Evolutionary conservation across 2,113 vertebrate species (phyloP).

Genomic region (Bufo bufo): DNA sequence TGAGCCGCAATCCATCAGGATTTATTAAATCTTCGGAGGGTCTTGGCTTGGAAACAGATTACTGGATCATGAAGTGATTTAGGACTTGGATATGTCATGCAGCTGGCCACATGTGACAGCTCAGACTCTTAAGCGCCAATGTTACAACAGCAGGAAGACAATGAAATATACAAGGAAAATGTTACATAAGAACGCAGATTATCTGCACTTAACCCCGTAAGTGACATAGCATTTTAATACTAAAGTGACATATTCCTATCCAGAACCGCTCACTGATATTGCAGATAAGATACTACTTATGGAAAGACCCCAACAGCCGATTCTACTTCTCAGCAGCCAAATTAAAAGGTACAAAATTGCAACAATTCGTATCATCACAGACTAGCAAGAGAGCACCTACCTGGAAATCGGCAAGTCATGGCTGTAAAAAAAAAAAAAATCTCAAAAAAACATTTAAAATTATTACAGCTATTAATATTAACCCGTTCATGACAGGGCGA

Average conservation of each 20-base stretch:
- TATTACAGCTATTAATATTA: no score
- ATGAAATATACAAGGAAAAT: background rate
- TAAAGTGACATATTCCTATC: background rate
- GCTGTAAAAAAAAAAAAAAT: no score
- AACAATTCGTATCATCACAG: no score
- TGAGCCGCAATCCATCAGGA: slow-evolving; percentile 27
- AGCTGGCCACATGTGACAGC: slow-evolving; percentile 40
- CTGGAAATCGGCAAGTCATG: no score
- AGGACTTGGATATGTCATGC: slow-evolving; percentile 12
- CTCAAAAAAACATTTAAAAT: no score
- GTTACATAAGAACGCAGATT: slow-evolving; percentile 8
- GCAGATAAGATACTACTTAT: no score
- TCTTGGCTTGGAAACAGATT: slow-evolving; percentile 41
- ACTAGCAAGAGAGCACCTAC: no score
- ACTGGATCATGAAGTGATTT: slow-evolving; percentile 54
- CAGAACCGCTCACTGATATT: no score
- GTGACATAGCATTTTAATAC: background rate
- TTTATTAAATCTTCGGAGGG: slow-evolving; percentile 47
- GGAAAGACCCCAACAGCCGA: no score
- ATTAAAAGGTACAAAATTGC: no score
- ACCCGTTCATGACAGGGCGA: no score
- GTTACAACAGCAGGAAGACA: slow-evolving; percentile 23
- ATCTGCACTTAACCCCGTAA: slow-evolving; percentile 6
- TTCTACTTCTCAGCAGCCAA: no score
- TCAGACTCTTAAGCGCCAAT: slow-evolving; percentile 27